Percentiles rank a stretch among this genome's conserved stretches.
These are phyloP conservation scores for Epizoanthus ramosus DNA, from an alignment of 92 coral and sea anemone species.

Conservation along the genomic window DNA sequence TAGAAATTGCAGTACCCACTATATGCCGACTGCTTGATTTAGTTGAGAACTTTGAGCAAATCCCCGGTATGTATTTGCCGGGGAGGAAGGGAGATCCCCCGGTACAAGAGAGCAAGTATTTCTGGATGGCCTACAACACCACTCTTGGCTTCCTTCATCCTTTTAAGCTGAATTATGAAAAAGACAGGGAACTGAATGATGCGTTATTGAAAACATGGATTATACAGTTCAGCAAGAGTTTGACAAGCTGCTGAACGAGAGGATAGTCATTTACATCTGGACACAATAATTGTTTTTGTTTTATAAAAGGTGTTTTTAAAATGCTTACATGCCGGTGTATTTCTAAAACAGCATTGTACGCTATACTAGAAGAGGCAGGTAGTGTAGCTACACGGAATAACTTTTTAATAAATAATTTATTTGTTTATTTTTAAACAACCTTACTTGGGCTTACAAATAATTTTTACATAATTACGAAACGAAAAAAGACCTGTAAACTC, in stretches of 20 bases:
- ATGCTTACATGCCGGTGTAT: no score
- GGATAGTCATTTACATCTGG: no score
- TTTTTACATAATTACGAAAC: no score
- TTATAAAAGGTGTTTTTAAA: no score
- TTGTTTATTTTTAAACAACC: no score
- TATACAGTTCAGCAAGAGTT: constrained; percentile 54
- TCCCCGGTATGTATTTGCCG: constrained; percentile 87
- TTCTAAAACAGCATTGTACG: no score
- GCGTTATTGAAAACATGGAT: constrained; percentile 62
- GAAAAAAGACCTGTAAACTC: no score
- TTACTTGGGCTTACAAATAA: no score
- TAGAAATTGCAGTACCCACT: constrained; percentile 91
- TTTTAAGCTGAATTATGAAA: constrained; percentile 68
- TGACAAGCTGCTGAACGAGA: constrained; percentile 48
- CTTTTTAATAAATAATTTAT: no score
- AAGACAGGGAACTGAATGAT: constrained; percentile 59
- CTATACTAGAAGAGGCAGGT: no score
- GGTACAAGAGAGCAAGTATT: constrained; percentile 67
- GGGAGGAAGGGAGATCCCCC: constrained; percentile 76
- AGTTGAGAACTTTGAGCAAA: constrained; percentile 62
- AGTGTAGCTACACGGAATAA: no score
- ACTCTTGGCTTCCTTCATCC: constrained; percentile 76
- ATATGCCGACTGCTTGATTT: constrained; percentile 78
- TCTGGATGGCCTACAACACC: constrained; percentile 80
- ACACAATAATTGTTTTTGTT: no score